A percentile compares a stretch with the other conserved stretches of the same genome.
Evolutionary conservation across 1,140 invertebrate genomes (phyloP).

Genomic region (Megalonaias nervosa): DNA sequence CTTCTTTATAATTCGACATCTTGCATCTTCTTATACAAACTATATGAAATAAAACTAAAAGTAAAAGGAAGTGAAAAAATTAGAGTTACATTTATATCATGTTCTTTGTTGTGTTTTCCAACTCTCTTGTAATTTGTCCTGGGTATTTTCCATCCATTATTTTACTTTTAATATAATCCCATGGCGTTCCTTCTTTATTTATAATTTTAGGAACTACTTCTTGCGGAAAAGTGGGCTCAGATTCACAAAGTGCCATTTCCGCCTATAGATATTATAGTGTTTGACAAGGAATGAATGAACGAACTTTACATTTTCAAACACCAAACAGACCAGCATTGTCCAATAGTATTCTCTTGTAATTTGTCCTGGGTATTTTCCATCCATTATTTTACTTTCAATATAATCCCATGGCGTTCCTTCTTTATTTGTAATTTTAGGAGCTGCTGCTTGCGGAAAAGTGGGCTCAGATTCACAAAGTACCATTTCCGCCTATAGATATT

Average conservation of each 20-base stretch:
- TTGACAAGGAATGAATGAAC: slow-evolving; percentile 68
- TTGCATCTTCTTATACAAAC: no score
- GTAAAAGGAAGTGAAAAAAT: no score
- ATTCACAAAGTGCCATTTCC: slow-evolving; percentile 72
- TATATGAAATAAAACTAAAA: no score
- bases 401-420: no score
- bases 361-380: no score
- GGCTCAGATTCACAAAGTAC: slow-evolving; percentile 71
- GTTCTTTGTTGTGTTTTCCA: no score
- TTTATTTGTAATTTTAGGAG: slow-evolving; percentile 62
- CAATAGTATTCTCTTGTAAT: slow-evolving; percentile 58
- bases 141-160: no score
- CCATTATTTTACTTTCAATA: no score
- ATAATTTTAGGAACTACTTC: slow-evolving; percentile 68
- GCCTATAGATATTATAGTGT: slow-evolving; percentile 69
- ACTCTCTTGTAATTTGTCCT: no score
- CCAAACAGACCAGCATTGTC: slow-evolving; percentile 70
- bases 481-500: slow-evolving; percentile 72
- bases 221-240: slow-evolving; percentile 73
- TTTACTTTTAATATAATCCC: no score
- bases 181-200: not conserved
- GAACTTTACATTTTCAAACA: slow-evolving; percentile 73
- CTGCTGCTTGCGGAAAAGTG: slow-evolving; percentile 72
- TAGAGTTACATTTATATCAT: no score
- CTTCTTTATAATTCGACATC: no score